phyloP scores from a whole-genome alignment of 2,888 invertebrate genomes.

The Clistopyga incitator region DNA sequence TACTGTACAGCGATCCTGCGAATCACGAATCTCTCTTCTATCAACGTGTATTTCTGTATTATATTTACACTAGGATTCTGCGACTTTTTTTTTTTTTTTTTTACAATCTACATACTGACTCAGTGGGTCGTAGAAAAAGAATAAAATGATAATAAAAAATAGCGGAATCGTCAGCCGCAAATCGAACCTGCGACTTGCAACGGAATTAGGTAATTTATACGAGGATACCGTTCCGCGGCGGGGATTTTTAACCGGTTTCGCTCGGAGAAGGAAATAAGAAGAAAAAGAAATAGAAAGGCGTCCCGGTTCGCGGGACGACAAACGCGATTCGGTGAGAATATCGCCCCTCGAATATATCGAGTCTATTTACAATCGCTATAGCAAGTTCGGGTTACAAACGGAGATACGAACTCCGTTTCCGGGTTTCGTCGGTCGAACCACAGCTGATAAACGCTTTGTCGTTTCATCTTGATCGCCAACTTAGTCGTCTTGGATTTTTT shows the following conservation, averaged over 20 bases:
- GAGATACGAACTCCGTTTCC: conserved; percentile 32
- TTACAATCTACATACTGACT: neutral
- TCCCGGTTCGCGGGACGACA: neutral
- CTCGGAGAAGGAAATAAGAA: neutral
- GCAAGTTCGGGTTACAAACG: conserved; percentile 20
- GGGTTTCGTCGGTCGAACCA: neutral
- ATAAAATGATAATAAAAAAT: conserved; percentile 4
- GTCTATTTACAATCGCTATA: conserved; percentile 27
- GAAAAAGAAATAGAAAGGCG: neutral
- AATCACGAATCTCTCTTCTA: conserved; percentile 15
- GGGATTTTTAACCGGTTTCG: neutral
- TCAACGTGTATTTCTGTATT: conserved; percentile 3
- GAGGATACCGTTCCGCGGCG: neutral
- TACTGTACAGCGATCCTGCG: conserved; percentile 2
- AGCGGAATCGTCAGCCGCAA: conserved; percentile 32
- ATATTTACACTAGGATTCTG: conserved; percentile 29
- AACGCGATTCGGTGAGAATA: neutral
- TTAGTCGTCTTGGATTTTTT: conserved; percentile 4
- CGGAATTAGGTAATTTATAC: conserved; percentile 7
- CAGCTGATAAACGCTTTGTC: conserved; percentile 29
- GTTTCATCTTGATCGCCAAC: neutral
- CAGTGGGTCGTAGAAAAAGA: neutral
- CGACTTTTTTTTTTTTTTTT: no score
- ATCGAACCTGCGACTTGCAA: conserved; percentile 58
- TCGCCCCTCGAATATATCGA: conserved; percentile 14